Base-by-base conservation (phyloP, 2,797 vertebrate species). In the Avahi laniger region DNA sequence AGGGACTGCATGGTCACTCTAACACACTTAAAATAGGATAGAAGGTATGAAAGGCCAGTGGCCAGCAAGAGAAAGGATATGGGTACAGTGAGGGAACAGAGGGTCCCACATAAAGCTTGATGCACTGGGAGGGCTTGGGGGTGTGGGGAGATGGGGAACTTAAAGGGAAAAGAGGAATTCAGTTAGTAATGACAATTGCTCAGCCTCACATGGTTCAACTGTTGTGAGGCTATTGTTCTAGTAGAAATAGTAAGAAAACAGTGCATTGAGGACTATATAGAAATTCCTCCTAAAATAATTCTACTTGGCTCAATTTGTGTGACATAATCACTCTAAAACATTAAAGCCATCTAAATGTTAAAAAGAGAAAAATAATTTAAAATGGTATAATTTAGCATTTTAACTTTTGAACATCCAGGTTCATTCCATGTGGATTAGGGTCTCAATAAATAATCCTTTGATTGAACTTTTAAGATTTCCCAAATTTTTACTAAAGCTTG, bases 11-110 rank as follows among this genome's bases (percentile, higher is more conserved):
- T 0, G 17, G 80, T 83, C 80, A 85, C 72, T 93, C 83, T 54
- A 69, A 96, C 89, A 91, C 81, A 61, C 54, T 73, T 76, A 84
- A 89, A 94, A 79, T 59, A 81, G 57, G 63, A 97, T 90, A 93
- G 93, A 96, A 96, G 76, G 82, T 89, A 87, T 28, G 33, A 90
- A 57, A 90, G 81, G 50, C 2, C 1, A 80, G 52, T 13, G 38
- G 20, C 41, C 59, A 20, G 83, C 0, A 2, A 94, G 54, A 95
- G 61, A 73, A 94, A 57, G 22, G 22, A 61, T 52, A n/a, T 0
- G 4, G 75, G 54, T 26, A 17, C 5, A n/a, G 5, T 17, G n/a
- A 76, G 38, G 73, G 41, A 50, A 65, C 24, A 30, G 5, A 78
- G 43, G 57, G 61, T 46, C 46, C 61, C 63, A 26, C 8, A 7